Base-by-base conservation (phyloP, 2,113 vertebrate species). In the Microtus ochrogaster region DNA sequence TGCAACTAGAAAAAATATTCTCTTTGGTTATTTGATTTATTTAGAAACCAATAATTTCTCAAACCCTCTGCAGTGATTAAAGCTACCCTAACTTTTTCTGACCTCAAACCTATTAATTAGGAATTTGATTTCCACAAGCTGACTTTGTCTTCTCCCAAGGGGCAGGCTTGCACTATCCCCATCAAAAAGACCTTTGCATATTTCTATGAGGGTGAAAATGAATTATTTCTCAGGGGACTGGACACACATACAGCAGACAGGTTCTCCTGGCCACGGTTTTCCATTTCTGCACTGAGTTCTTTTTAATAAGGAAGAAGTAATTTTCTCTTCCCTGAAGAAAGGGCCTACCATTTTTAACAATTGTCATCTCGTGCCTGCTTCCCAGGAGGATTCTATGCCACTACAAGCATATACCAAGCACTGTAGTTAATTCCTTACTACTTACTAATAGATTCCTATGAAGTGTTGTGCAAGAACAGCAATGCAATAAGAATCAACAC, bases 201-300 rank as follows among this genome's bases (percentile, higher is more conserved):
- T 94, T 90, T 96, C 90, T 85, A 78, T 28, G 70, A 97, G n/a
- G 39, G 81, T 93, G 44, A 89, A 96, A 97, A 95, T 87, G 19
- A 97, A 81, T 66, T 72, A 68, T 78, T 95, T 87, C 82, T 92
- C 91, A 72, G 21, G 16, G 47, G 2, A 90, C 74, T 90, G 70
- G 39, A 28, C 61, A 70, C 22, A 76, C 6, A 89, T 2, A 63
- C 14, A 65, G 72, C 7, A 85, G 47, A 88, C 77, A 85, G 44
- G 44, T 72, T 94, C 44, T 87, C 90, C 44, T 77, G 39, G 86
- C 77, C 49, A 86, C 14, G n/a, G 30, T 47, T 65, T 81, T 9
- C 36, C 41, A 92, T 78, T 66, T 92, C 61, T 22, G 72, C 16
- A 41, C 14, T 58, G 65, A 89, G n/a, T 89, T 41, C 86, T 58